These are phyloP conservation scores for Hyposmocoma kahamanoa DNA, from an alignment of 1,140 invertebrate genomes.

Conservation along the genomic window DNA sequence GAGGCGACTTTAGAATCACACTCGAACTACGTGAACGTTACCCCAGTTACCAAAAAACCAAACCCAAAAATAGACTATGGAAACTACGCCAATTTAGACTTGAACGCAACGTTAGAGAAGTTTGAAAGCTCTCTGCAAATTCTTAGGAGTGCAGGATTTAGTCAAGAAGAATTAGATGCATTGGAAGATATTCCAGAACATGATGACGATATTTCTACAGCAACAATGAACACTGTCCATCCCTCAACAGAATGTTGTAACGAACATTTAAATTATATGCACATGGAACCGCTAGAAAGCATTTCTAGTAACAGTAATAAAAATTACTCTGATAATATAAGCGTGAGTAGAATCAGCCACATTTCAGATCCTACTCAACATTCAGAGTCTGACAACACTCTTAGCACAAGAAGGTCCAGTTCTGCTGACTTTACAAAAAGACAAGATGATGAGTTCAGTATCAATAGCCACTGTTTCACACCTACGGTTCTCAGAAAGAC, in stretches of 20 bases:
- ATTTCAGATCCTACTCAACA: conserved; percentile 60
- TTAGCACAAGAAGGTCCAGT: conserved; percentile 58
- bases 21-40: conserved; percentile 78
- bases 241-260: conserved; percentile 50
- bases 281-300: conserved; percentile 55
- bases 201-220: conserved; percentile 58
- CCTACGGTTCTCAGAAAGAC: conserved; percentile 55
- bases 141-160: conserved; percentile 74
- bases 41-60: conserved; percentile 53
- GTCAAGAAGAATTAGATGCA: conserved; percentile 71
- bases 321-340: conserved; percentile 57
- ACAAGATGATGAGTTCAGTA: conserved; percentile 52
- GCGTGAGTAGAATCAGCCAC: conserved; percentile 57
- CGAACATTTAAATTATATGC: conserved; percentile 59
- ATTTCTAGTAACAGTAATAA: conserved; percentile 52
- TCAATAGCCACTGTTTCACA: conserved; percentile 50
- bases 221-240: conserved; percentile 52
- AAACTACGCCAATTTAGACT: conserved; percentile 83
- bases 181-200: conserved; percentile 67
- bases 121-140: conserved; percentile 84
- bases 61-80: conserved; percentile 49
- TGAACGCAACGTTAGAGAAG: conserved; percentile 80
- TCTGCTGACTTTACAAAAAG: conserved; percentile 68
- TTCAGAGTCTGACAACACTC: conserved; percentile 50
- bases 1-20: conserved; percentile 21